These are phyloP conservation scores for Hypomecis punctinalis DNA, from an alignment of 2,888 invertebrate species.

Conservation along the genomic window DNA sequence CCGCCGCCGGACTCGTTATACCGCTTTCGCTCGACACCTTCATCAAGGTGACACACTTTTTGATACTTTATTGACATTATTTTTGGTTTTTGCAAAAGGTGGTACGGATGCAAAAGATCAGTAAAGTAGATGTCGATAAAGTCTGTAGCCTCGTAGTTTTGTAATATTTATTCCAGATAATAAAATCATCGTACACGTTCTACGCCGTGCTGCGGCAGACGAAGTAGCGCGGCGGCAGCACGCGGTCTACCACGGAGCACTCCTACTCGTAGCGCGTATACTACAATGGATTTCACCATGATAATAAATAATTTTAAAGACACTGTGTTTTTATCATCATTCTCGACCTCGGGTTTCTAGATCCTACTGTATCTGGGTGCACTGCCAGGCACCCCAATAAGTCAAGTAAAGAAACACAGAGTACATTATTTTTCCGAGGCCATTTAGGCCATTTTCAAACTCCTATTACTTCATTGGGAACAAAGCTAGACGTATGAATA, in stretches of 20 bases:
- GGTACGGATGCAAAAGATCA: not conserved
- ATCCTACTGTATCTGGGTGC: too few relatives aligned
- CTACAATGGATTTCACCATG: not conserved
- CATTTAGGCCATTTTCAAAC: too few relatives aligned
- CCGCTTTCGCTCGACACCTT: slow-evolving; percentile 82
- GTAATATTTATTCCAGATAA: slow-evolving; percentile 61
- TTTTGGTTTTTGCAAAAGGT: too few relatives aligned
- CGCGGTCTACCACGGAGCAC: not conserved
- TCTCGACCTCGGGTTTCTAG: too few relatives aligned
- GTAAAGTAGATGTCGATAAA: not conserved
- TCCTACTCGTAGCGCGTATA: not conserved
- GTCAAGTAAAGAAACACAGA: too few relatives aligned
- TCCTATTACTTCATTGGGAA: too few relatives aligned
- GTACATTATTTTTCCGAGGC: too few relatives aligned
- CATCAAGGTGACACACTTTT: slow-evolving; percentile 62
- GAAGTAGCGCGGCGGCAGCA: slow-evolving; percentile 46
- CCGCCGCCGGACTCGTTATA: slow-evolving; percentile 77
- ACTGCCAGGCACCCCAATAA: too few relatives aligned
- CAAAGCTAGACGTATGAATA: too few relatives aligned
- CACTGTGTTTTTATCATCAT: too few relatives aligned
- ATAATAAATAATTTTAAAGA: not conserved
- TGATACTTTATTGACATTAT: not conserved
- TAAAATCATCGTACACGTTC: slow-evolving; percentile 77
- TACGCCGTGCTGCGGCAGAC: slow-evolving; percentile 77
- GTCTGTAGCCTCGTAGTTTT: not conserved